Evolutionary conservation across 2,113 vertebrate species (phyloP).

Genomic region (Taxidea taxus): DNA sequence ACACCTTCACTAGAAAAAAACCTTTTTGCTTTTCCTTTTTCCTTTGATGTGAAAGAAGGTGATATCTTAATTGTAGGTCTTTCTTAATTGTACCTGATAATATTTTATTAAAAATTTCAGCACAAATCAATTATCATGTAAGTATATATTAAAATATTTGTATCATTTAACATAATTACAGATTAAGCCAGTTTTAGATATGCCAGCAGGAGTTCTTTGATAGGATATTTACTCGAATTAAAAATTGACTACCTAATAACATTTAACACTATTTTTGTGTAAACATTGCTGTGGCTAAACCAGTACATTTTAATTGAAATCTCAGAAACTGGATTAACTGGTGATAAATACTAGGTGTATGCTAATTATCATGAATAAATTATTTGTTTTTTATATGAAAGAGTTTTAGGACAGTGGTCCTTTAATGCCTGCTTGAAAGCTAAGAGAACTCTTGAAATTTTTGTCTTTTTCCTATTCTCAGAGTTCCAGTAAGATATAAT

Average conservation of each 20-base stretch:
- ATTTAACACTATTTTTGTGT: conserved; percentile 14
- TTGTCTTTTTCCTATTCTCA: conserved; percentile 30
- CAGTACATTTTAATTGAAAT: conserved; percentile 27
- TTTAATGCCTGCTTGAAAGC: neutral
- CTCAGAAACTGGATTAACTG: neutral
- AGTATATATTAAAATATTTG: neutral
- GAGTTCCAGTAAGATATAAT: neutral
- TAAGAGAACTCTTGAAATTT: neutral
- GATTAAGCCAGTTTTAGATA: neutral
- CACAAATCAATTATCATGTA: neutral
- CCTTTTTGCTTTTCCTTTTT: neutral
- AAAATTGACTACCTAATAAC: neutral
- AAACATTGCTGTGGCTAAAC: neutral
- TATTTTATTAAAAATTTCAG: neutral
- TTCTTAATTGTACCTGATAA: neutral
- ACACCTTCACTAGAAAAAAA: neutral
- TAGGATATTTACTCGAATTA: conserved; percentile 1
- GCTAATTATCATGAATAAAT: neutral
- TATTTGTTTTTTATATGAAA: conserved; percentile 6
- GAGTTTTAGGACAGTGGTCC: neutral
- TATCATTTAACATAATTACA: neutral
- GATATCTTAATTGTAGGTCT: neutral
- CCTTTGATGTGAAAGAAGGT: neutral
- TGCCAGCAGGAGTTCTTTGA: neutral
- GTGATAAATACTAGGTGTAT: neutral